These are phyloP conservation scores for Mastomys coucha DNA, from an alignment of 2,113 vertebrate genomes.

Conservation along the genomic window DNA sequence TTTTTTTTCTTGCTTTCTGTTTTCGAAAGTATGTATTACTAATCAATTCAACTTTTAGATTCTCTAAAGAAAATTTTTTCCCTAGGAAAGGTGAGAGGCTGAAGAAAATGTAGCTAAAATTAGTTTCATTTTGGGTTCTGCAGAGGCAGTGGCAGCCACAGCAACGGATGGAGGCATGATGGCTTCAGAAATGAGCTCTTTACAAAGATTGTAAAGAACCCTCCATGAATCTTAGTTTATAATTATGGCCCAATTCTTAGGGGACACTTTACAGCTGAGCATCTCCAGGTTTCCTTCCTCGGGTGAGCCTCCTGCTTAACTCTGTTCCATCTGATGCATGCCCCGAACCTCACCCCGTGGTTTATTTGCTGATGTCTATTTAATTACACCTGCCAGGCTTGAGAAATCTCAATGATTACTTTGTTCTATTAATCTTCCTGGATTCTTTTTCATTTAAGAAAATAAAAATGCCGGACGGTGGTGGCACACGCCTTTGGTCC, in stretches of 20 bases:
- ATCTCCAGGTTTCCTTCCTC: constrained; percentile 22
- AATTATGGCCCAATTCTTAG: constrained; percentile 52
- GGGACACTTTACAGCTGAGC: constrained; percentile 36
- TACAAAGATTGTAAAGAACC: constrained; percentile 6
- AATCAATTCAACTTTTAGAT: constrained; percentile 74
- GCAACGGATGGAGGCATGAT: neutral
- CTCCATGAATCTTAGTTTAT: constrained; percentile 49
- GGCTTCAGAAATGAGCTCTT: constrained; percentile 69
- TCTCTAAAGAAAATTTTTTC: constrained; percentile 74
- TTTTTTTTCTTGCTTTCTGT: constrained; percentile 33
- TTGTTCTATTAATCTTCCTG: constrained; percentile 39
- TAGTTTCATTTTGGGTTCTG: constrained; percentile 58
- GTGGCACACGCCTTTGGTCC: too few species aligned
- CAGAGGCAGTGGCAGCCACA: neutral
- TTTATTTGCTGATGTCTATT: constrained; percentile 59
- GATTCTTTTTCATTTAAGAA: constrained; percentile 41
- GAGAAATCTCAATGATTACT: constrained; percentile 29
- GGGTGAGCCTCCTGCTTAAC: constrained; percentile 39
- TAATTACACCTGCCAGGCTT: constrained; percentile 52
- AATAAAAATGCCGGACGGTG: neutral
- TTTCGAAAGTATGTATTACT: constrained; percentile 70
- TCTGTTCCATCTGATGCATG: neutral
- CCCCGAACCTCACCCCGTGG: neutral
- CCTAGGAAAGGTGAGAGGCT: constrained; percentile 60
- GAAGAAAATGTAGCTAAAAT: constrained; percentile 72